These are phyloP conservation scores for Panzeria rudis DNA, from an alignment of 2,888 invertebrate genomes.

Conservation along the genomic window DNA sequence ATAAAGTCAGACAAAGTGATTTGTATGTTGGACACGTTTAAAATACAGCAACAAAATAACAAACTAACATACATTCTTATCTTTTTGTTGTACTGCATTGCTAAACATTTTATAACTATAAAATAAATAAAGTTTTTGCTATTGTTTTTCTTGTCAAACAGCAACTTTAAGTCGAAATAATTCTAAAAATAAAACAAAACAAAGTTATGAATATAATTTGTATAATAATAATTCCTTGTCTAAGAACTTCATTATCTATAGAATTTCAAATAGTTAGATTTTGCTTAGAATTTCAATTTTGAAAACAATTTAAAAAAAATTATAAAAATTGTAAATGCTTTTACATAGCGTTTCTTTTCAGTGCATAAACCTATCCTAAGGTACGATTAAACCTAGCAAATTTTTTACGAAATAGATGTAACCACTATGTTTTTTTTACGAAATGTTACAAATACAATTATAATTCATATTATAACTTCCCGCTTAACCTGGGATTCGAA, in stretches of 20 bases:
- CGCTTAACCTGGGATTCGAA: too few relatives aligned
- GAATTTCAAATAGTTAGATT: slow-evolving; percentile 35
- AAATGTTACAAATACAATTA: not conserved
- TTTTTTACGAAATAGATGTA: not conserved
- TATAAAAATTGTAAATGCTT: not conserved
- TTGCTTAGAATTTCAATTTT: slow-evolving; percentile 14
- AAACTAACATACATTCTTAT: slow-evolving; percentile 38
- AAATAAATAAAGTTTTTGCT: slow-evolving; percentile 41
- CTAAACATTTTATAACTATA: slow-evolving; percentile 39
- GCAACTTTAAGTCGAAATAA: slow-evolving; percentile 27
- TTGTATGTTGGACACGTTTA: slow-evolving; percentile 65
- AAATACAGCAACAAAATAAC: slow-evolving; percentile 48
- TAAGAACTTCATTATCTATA: slow-evolving; percentile 10
- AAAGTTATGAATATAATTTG: slow-evolving; percentile 41
- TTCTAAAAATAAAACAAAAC: slow-evolving; percentile 15
- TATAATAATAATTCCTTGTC: slow-evolving; percentile 16
- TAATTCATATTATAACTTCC: too few relatives aligned
- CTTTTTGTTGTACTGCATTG: slow-evolving; percentile 48
- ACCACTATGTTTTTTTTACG: not conserved
- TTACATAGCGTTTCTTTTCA: slow-evolving; percentile 12
- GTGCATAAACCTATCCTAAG: slow-evolving; percentile 15
- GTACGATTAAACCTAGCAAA: not conserved
- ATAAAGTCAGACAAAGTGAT: slow-evolving; percentile 40
- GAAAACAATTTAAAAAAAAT: not conserved
- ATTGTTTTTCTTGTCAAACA: slow-evolving; percentile 27